A percentile compares a stretch with the other conserved stretches of the same genome.
Evolutionary conservation across 2,113 vertebrate species (phyloP).

Genomic region (Hemiscyllium ocellatum): DNA sequence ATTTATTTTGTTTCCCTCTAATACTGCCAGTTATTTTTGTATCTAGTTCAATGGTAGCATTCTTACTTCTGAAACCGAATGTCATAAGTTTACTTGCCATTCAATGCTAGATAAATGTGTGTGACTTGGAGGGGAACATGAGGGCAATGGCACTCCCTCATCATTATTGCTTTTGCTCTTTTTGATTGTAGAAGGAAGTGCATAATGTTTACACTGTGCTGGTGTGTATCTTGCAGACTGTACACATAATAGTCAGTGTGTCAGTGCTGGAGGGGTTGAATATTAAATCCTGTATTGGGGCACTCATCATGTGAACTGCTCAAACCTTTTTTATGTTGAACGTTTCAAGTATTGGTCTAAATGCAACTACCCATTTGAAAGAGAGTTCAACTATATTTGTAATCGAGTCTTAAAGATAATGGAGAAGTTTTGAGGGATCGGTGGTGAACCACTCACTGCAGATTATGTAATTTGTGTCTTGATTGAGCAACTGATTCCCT

Average conservation of each 20-base stretch:
- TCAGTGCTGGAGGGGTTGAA: not conserved
- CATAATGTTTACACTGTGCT: not conserved
- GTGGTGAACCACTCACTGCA: not conserved
- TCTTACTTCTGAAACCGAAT: not conserved
- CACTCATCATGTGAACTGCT: not conserved
- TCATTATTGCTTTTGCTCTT: not conserved
- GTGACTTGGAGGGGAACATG: not conserved
- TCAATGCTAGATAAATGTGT: not conserved
- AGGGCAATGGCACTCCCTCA: not conserved
- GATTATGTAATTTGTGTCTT: not conserved
- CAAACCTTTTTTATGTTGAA: not conserved
- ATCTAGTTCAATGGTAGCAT: not conserved
- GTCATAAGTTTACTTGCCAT: not conserved
- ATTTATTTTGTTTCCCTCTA: not conserved
- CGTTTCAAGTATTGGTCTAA: not conserved
- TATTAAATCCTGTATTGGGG: not conserved
- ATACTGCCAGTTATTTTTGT: not conserved
- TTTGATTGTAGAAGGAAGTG: not conserved
- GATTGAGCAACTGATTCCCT: not conserved
- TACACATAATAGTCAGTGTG: not conserved
- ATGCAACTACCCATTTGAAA: not conserved
- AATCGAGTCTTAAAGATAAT: not conserved
- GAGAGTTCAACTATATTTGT: not conserved
- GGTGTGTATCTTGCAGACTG: not conserved
- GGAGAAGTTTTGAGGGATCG: not conserved